phyloP scores from a whole-genome alignment of 2,888 invertebrate species.

The Hirtodrosophila duncani region DNA sequence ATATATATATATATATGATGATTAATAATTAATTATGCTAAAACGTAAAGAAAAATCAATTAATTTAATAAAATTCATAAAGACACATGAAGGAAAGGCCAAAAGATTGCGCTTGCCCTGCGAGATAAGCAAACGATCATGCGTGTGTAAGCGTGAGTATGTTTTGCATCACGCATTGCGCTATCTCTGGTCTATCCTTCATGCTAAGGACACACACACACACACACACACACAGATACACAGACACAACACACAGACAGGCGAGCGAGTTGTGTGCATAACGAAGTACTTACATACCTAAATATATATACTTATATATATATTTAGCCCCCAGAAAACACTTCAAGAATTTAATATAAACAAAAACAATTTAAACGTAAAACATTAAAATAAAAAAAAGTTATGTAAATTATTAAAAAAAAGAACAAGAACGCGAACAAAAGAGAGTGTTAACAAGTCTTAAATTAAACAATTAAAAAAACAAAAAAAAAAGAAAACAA shows the following conservation, averaged over 20 bases:
- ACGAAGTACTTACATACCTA: constrained; percentile 26
- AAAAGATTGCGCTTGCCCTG: no score
- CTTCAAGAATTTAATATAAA: constrained; percentile 60
- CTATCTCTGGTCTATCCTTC: no score
- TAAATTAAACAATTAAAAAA: constrained; percentile 22
- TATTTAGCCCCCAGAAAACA: constrained; percentile 48
- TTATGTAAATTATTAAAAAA: constrained; percentile 55
- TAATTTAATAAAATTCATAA: constrained; percentile 20
- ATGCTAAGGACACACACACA: no score
- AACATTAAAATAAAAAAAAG: constrained; percentile 18
- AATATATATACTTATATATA: constrained; percentile 44
- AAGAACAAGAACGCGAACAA: constrained; percentile 13
- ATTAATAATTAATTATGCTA: constrained; percentile 9
- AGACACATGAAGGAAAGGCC: neutral
- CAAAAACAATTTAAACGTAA: constrained; percentile 19
- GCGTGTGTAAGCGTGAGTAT: no score
- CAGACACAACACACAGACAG: constrained; percentile 10
- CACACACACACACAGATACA: constrained; percentile 10
- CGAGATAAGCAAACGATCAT: no score
- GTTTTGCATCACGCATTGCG: no score
- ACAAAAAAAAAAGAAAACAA: constrained; percentile 1
- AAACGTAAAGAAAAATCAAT: constrained; percentile 22
- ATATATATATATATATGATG: constrained; percentile 12
- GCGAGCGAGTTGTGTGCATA: constrained; percentile 1
- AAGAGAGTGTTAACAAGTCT: constrained; percentile 37